Conservation (phyloP, 2,888 invertebrate genomes). For the Lasioglossum lativentre region DNA sequence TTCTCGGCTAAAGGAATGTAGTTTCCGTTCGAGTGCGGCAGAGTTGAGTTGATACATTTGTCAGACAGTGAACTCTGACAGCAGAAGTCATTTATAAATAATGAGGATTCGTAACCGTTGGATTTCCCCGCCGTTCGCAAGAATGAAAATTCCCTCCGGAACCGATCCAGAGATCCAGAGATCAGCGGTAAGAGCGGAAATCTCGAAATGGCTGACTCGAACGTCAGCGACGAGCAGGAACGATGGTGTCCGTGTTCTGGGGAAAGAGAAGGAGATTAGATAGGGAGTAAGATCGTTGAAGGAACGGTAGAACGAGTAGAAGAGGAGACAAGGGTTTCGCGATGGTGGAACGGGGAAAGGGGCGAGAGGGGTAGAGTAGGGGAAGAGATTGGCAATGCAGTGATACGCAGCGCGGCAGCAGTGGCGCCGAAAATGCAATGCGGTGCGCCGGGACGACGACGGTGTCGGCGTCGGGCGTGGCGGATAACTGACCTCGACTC, state of each 20-base stretch:
- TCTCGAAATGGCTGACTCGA: conserved; percentile 18
- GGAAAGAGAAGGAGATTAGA: conserved; percentile 15
- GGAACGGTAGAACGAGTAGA: not conserved
- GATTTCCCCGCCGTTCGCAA: too few species aligned
- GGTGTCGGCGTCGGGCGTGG: conserved; percentile 79
- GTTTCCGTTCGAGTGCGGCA: too few species aligned
- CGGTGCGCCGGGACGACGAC: conserved; percentile 71
- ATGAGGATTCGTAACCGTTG: too few species aligned
- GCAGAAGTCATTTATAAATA: too few species aligned
- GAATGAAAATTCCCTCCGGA: not conserved
- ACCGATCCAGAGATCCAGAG: not conserved
- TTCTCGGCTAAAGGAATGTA: too few species aligned
- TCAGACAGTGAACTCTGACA: too few species aligned
- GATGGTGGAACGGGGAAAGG: not conserved
- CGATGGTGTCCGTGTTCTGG: conserved; percentile 9
- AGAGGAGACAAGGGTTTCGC: conserved; percentile 5
- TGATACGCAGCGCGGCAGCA: conserved; percentile 71
- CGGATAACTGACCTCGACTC: conserved; percentile 81
- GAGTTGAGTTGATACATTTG: too few species aligned
- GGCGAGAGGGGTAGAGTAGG: conserved; percentile 40
- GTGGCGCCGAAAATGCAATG: conserved; percentile 78
- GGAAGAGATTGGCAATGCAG: conserved; percentile 75
- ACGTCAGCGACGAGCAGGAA: conserved; percentile 38
- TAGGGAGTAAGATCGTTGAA: conserved; percentile 17
- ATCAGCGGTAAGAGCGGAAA: not conserved